Evolutionary conservation across 1,140 invertebrate genomes (phyloP), one percentile per base, ranked within the genome.

Genomic region (Cotesia vestalis): DNA sequence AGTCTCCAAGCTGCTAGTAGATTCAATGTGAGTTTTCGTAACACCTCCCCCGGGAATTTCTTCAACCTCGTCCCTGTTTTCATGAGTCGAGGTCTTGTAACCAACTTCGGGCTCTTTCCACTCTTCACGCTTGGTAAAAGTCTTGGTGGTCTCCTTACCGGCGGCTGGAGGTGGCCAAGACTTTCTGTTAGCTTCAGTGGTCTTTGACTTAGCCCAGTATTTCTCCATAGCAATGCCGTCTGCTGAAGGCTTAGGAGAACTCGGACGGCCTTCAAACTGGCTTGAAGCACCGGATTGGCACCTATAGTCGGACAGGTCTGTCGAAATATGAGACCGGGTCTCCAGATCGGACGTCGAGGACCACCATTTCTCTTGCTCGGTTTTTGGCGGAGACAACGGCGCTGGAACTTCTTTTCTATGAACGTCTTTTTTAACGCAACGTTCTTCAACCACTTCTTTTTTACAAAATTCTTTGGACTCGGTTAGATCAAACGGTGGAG

Each of bases 221-320:
- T 90, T 91, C 70, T 91, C 90, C 90, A 91, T 91, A 14, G 87
- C 85, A 64, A 91, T 73, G 2, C 83, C 90, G 78, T 91, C 90
- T 0, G 88, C 87, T 1, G 90, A 90, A 5, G 91, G 90, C 72
- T 83, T 84, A 0, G 86, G 86, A 2, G 87, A 88, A 0, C 74
- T 67, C 0, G 81, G 64, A 17, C 81, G 80, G n/a, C 60, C 69
- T 55, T 75, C 72, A 4, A 66, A 52, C n/a, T 80, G 77, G 64
- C 75, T 78, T 4, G 78, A 80, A 0, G 79, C 80, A 0, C 75
- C 78, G 0, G 80, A 80, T 4, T 83, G 78, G 72, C 79, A 80
- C 36, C 78, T 72, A 40, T 81, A 81, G 40, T 81, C 79, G 0
- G 80, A 82, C 9, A 83, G 14, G 64, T 81, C 79, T 0, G 79